Evolutionary conservation across 2,113 vertebrate species (phyloP), one percentile per base, ranked within the genome.

Genomic region (Brachypodius melanocephalos): DNA sequence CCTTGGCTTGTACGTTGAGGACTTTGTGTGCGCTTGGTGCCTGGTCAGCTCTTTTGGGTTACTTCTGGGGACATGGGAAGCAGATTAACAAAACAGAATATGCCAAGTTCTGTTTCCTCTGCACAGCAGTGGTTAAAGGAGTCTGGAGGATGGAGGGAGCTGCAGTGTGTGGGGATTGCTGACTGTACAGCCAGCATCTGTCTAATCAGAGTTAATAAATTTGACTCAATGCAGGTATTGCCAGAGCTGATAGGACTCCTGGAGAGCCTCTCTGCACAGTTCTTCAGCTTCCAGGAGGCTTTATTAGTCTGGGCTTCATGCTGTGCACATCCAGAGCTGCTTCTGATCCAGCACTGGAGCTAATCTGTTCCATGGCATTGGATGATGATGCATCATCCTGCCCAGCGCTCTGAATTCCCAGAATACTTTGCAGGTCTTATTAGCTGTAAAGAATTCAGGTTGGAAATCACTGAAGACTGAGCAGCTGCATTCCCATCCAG

Each of bases 281-380:
- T 93, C 75, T 90, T 86, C 68, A 80, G 68, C 69, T 89, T 94
- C 87, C 73, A 87, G 89, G 51, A 84, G 68, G 14, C 69, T 96
- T 96, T 95, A 94, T 95, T 91, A 87, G 93, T 91, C 91, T 91
- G 89, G 89, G 9, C 51, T 87, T 68, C 89, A 20, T 67, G 51
- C 91, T 93, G 95, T 85, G 93, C 73, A 58, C 68, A 77, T 77
- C 68, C 51, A 74, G 89, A 59, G 89, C 54, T 67, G 61, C 80
- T 59, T 77, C 43, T 77, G 84, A 26, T 92, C 76, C 84, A 95
- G 73, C 65, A 3, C 89, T 91, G 93, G 77, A 78, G 87, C 65
- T 89, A 16, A 75, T 91, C 84, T 93, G 38, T 42, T 69, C 77
- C 8, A 29, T 88, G 86, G 63, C 86, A 74, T 31, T 46, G 8